Evolutionary conservation across 2,113 vertebrate species (phyloP).

Genomic region (Sminthopsis crassicaudata): DNA sequence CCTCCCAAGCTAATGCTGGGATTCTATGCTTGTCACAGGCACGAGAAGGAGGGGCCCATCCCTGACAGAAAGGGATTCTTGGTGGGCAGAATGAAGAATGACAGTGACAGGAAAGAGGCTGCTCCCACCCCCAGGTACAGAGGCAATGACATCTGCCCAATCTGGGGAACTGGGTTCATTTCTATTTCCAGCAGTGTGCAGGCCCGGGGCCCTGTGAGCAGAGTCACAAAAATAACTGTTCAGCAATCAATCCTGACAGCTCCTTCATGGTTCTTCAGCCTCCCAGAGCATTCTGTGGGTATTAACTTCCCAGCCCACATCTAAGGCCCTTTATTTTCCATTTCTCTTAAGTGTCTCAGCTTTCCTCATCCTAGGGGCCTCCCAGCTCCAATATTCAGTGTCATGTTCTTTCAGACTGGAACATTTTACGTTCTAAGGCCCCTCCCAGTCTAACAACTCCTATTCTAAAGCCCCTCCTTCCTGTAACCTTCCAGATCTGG

Average conservation of each 20-base stretch:
- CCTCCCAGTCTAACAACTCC: neutral
- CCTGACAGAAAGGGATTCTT: neutral
- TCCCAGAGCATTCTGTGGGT: neutral
- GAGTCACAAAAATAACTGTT: neutral
- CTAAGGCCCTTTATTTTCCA: neutral
- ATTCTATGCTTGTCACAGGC: constrained; percentile 55
- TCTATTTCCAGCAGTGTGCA: neutral
- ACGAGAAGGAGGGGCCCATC: neutral
- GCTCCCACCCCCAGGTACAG: constrained; percentile 6
- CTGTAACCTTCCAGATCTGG: neutral
- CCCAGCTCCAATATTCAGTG: neutral
- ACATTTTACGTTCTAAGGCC: too few relatives aligned
- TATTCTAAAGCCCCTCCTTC: neutral
- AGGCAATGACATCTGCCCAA: neutral
- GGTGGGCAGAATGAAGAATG: neutral
- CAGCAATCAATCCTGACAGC: neutral
- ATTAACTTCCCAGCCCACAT: neutral
- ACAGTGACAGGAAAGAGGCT: neutral
- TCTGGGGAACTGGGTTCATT: neutral
- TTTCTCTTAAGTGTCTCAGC: neutral
- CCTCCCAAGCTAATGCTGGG: constrained; percentile 64
- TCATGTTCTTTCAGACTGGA: neutral
- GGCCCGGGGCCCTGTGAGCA: neutral
- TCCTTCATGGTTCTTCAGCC: neutral
- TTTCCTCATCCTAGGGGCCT: neutral